phyloP scores from a whole-genome alignment of 2,888 invertebrate genomes.

The Leucania comma region DNA sequence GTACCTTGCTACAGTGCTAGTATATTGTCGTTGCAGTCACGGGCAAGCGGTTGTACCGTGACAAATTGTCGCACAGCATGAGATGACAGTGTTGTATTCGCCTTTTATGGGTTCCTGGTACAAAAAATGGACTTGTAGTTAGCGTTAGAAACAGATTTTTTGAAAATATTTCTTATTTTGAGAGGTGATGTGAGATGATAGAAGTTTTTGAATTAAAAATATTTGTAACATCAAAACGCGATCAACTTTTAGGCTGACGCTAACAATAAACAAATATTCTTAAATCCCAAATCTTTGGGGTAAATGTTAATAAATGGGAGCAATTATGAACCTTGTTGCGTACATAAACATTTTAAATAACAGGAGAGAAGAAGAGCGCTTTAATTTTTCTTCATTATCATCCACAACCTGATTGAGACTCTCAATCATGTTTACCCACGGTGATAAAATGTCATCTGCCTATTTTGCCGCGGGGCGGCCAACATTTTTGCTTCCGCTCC shows the following conservation, averaged over 20 bases:
- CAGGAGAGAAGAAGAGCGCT: too few species aligned
- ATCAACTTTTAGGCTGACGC: not conserved
- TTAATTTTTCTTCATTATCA: too few species aligned
- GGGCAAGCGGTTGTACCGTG: conserved; percentile 61
- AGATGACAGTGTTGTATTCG: conserved; percentile 59
- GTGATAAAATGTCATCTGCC: too few species aligned
- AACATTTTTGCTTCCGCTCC: too few species aligned
- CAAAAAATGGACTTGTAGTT: conserved; percentile 29
- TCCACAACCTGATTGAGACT: too few species aligned
- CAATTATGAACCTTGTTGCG: too few species aligned
- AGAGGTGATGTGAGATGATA: not conserved
- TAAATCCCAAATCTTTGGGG: too few species aligned
- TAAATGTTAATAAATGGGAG: too few species aligned
- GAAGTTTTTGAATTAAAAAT: not conserved
- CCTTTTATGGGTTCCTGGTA: conserved; percentile 51
- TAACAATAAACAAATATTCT: not conserved
- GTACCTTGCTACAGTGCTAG: conserved; percentile 33
- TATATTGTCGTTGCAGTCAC: conserved; percentile 60
- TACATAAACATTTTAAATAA: too few species aligned
- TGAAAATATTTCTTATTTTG: not conserved
- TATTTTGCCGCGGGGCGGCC: too few species aligned
- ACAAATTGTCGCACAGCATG: conserved; percentile 67
- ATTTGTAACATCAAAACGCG: too few species aligned
- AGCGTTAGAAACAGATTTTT: conserved; percentile 9
- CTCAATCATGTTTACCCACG: too few species aligned